Percentiles rank a stretch among this genome's conserved stretches.
phyloP scores from a whole-genome alignment of 1,140 invertebrate genomes.

The Colletes latitarsis region DNA sequence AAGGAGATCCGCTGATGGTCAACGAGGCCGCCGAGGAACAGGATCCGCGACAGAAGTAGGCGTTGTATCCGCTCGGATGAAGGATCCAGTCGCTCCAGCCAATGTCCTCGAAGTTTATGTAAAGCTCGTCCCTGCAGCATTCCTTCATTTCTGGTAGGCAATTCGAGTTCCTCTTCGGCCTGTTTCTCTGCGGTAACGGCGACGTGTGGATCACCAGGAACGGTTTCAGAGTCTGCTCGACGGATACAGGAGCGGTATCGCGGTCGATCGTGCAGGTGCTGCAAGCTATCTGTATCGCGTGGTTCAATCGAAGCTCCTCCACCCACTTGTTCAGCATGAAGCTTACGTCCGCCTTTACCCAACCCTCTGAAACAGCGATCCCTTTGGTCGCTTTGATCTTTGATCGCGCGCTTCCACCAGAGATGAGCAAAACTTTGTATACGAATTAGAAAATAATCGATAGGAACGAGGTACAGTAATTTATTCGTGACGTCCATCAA shows the following conservation, averaged over 20 bases:
- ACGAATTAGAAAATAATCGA: no score
- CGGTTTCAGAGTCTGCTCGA: constrained; percentile 85
- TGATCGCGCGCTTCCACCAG: background rate
- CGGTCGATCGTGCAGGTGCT: constrained; percentile 87
- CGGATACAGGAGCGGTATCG: constrained; percentile 83
- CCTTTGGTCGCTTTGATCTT: background rate
- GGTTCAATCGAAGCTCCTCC: constrained; percentile 83
- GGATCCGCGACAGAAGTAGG: constrained; percentile 91
- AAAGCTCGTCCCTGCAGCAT: constrained; percentile 91
- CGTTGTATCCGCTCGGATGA: constrained; percentile 89
- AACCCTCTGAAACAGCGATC: constrained; percentile 84
- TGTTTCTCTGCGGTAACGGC: constrained; percentile 79
- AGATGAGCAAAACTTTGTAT: no score
- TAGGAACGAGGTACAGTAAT: no score
- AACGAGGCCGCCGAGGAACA: constrained; percentile 87
- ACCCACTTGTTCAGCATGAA: constrained; percentile 89
- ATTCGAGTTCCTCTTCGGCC: constrained; percentile 85
- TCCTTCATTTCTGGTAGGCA: constrained; percentile 87
- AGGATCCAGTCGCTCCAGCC: constrained; percentile 95
- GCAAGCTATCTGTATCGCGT: constrained; percentile 88
- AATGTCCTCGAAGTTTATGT: constrained; percentile 91
- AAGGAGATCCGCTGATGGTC: constrained; percentile 84
- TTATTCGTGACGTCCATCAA: no score
- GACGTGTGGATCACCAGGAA: constrained; percentile 88
- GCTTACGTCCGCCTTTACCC: constrained; percentile 89